Percentiles rank a stretch among this genome's conserved stretches.
These are phyloP conservation scores for Myxocyprinus asiaticus DNA, from an alignment of 2,113 vertebrate genomes.

Conservation along the genomic window DNA sequence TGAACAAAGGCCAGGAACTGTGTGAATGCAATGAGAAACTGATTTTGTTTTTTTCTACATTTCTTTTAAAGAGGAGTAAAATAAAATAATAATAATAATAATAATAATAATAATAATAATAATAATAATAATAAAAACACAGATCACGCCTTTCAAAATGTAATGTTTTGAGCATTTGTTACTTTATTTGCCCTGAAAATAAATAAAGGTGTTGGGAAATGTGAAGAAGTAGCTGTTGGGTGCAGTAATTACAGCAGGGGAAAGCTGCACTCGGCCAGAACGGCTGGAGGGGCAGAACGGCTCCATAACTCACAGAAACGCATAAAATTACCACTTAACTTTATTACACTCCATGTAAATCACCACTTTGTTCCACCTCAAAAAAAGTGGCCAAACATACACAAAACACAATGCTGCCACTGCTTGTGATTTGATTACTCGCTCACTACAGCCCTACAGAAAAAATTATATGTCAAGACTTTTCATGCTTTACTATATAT, in stretches of 20 bases:
- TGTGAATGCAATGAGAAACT: too few relatives aligned
- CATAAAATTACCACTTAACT: constrained; percentile 22
- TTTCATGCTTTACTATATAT: not conserved
- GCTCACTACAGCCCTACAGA: not conserved
- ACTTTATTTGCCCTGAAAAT: too few relatives aligned
- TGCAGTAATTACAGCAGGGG: not conserved
- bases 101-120: too few relatives aligned
- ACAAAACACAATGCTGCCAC: not conserved
- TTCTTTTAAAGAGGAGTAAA: too few relatives aligned
- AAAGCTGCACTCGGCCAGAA: not conserved
- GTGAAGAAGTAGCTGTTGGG: constrained; percentile 7
- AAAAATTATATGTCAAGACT: constrained; percentile 23
- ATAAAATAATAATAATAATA: too few relatives aligned
- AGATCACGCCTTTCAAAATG: too few relatives aligned
- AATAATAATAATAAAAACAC: too few relatives aligned
- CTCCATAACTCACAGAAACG: constrained; percentile 22
- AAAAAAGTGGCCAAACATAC: not conserved
- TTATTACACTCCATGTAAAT: constrained; percentile 22
- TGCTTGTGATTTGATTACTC: not conserved
- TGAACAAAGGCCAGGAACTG: too few relatives aligned
- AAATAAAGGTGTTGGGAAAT: not conserved
- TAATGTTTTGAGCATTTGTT: too few relatives aligned
- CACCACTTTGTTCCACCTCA: not conserved
- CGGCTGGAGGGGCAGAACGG: not conserved
- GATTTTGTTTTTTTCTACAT: too few relatives aligned